Conservation (phyloP, 2,888 invertebrate genomes). For the Hetaerina titia region DNA sequence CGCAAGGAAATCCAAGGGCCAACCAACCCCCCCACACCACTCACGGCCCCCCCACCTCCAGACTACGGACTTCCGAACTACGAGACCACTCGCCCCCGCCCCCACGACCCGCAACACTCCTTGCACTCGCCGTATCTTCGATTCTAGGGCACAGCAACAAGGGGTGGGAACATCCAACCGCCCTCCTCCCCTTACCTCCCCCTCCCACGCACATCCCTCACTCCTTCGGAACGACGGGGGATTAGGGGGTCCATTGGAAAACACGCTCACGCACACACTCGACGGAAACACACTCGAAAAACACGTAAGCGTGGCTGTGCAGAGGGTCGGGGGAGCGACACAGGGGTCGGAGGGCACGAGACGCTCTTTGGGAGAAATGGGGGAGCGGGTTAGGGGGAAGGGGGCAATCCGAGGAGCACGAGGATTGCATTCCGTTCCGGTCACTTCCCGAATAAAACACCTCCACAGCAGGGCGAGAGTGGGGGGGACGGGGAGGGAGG, state of each 20-base stretch:
- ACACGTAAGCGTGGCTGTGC: neutral
- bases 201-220: neutral
- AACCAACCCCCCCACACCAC: too few species aligned
- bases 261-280: neutral
- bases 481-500: neutral
- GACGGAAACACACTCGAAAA: neutral
- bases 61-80: neutral
- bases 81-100: neutral
- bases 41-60: neutral
- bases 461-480: neutral
- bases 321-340: neutral
- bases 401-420: neutral
- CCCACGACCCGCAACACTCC: neutral
- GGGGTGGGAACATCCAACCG: neutral
- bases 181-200: neutral
- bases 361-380: neutral
- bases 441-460: slow-evolving; percentile 44
- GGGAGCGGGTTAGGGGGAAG: neutral
- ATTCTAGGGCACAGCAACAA: neutral
- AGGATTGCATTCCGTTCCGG: slow-evolving; percentile 45
- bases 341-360: neutral
- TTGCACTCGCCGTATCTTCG: neutral
- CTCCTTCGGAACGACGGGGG: too few species aligned
- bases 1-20: too few species aligned
- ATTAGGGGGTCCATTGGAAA: neutral